Percentiles rank a stretch among this genome's conserved stretches.
Conservation (phyloP, 2,113 vertebrate genomes). For the Oreochromis tanganicae region DNA sequence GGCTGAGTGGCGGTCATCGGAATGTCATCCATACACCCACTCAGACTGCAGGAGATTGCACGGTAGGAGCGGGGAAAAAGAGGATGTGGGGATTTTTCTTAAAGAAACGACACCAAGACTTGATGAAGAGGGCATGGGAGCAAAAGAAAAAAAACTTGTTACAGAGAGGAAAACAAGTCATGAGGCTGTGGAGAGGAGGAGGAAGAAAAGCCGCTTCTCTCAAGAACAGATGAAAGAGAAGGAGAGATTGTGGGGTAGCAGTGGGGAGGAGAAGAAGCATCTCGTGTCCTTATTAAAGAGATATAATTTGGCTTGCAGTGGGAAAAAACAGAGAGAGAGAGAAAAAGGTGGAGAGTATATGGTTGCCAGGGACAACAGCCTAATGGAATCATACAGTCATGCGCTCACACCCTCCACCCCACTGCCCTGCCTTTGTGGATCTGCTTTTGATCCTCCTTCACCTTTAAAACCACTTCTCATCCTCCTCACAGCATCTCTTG, state of each 20-base stretch:
- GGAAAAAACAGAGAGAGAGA: neutral
- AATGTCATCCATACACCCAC: conserved; percentile 19
- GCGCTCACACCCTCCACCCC: neutral
- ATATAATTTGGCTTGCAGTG: neutral
- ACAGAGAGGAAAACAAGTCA: neutral
- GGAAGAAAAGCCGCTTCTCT: neutral
- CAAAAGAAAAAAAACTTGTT: neutral
- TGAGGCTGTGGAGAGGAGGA: neutral
- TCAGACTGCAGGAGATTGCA: neutral
- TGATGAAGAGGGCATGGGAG: neutral
- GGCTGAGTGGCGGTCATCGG: neutral
- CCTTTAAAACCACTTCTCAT: conserved; percentile 6
- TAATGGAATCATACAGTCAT: conserved; percentile 1
- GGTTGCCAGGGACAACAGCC: conserved; percentile 34
- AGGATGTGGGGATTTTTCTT: neutral
- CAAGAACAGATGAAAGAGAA: neutral
- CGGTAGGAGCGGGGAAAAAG: neutral
- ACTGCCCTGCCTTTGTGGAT: neutral
- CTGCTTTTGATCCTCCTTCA: conserved; percentile 24
- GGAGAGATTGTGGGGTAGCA: neutral
- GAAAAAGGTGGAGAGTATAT: neutral
- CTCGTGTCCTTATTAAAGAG: neutral
- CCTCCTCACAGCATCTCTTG: neutral
- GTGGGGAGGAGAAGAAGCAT: neutral
- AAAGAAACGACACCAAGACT: neutral